Evolutionary conservation across 2,888 invertebrate genomes (phyloP), one percentile per base, ranked within the genome.

Genomic region (Nephrocerus scutellatus): DNA sequence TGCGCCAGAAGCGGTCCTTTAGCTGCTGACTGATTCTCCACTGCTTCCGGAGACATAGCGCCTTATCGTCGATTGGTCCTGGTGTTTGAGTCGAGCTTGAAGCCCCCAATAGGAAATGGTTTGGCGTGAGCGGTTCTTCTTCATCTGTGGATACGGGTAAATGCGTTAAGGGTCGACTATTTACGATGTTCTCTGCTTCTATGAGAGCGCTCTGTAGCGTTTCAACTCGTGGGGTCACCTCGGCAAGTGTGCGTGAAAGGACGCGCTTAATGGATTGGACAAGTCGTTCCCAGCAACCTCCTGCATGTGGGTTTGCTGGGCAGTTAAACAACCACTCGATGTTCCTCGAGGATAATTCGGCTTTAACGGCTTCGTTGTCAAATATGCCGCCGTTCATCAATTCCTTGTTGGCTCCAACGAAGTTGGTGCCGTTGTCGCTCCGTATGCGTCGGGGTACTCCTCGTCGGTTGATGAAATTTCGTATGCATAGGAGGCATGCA

Each of bases 221-320:
- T 13, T 32, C 43, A 2, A 32, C 4, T 18, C 18, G 19, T 3
- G 41, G 41, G 5, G 33, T 25, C 5, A 25, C 14, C 16, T 32
- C 36, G 9, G 16, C 26, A 7, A 42, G 26, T 12, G 26, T 33
- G 10, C 14, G 5, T 10, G 30, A 16, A 7, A 40, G 21, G 10
- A 31, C 34, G 20, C 26, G 14, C 12, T 31, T 40, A 15, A 38
- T 21, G 1, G 26, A 37, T 13, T 25, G 33, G 2, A 41, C 24
- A 5, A 41, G 22, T 24, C 33, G 18, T 16, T 41, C 33, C 36
- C 41, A 41, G 8, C 36, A 41, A n/a, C 51, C 51, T 30, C 36
- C 41, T 36, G 8, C 36, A 41, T 9, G 49, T 50, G 32, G 36
- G 14, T 42, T 42, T 15, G 16, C 14, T 12, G 35, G 39, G 21